phyloP scores from a whole-genome alignment of 2,797 vertebrate genomes.

The Crenuchus spilurus region DNA sequence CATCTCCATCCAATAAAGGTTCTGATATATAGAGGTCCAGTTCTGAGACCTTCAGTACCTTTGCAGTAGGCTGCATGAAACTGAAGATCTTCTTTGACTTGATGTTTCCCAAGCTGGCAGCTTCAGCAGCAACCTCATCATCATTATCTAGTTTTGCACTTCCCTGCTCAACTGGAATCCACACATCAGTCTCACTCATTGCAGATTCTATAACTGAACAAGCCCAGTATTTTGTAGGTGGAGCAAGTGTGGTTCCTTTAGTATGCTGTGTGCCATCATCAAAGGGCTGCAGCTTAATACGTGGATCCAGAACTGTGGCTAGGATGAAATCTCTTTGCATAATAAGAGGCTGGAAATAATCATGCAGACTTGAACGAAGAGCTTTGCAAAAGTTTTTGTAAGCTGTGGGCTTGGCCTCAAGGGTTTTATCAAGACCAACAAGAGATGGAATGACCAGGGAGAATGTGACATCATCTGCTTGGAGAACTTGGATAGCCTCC shows the following conservation, averaged over 20 bases:
- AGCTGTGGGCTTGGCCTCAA: constrained; percentile 64
- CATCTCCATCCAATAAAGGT: constrained; percentile 56
- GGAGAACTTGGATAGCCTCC: constrained; percentile 75
- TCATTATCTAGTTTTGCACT: constrained; percentile 33
- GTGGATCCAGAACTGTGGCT: constrained; percentile 75
- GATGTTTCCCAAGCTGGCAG: constrained; percentile 46
- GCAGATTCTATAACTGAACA: constrained; percentile 58
- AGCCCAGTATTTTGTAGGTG: constrained; percentile 68
- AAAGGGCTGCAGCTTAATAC: constrained; percentile 78
- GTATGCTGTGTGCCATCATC: constrained; percentile 55
- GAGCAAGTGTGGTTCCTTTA: constrained; percentile 49
- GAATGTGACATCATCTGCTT: constrained; percentile 70
- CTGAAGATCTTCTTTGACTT: constrained; percentile 69
- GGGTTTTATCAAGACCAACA: constrained; percentile 73
- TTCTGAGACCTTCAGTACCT: constrained; percentile 65
- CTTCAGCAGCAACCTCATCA: constrained; percentile 22
- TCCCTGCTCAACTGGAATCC: constrained; percentile 21
- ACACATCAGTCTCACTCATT: constrained; percentile 31
- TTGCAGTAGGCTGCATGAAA: constrained; percentile 61
- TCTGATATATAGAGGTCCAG: constrained; percentile 73
- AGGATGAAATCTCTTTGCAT: constrained; percentile 71
- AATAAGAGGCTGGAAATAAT: constrained; percentile 72
- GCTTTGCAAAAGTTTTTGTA: constrained; percentile 73
- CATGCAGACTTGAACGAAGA: constrained; percentile 69
- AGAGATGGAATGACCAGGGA: constrained; percentile 74